phyloP scores from a whole-genome alignment of 2,888 invertebrate species.

The Andrena praecox region DNA sequence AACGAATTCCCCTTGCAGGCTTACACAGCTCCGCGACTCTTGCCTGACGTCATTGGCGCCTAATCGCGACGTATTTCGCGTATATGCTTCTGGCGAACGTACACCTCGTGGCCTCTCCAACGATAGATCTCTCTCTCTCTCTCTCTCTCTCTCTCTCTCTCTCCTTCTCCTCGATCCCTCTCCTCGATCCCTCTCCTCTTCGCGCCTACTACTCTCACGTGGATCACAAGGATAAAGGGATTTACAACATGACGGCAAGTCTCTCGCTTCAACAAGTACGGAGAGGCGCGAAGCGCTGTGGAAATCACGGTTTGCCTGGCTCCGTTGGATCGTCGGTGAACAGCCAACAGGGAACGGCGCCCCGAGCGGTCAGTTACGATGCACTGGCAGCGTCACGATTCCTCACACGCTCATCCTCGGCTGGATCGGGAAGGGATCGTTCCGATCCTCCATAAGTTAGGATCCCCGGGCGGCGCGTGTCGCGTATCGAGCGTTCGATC shows the following conservation, averaged over 20 bases:
- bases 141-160: not conserved
- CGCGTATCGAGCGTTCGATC: conserved; percentile 52
- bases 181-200: not conserved
- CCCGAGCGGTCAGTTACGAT: conserved; percentile 12
- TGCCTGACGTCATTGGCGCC: conserved; percentile 81
- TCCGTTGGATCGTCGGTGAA: conserved; percentile 4
- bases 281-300: not conserved
- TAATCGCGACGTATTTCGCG: conserved; percentile 75
- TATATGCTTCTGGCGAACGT: conserved; percentile 36
- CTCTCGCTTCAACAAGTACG: conserved; percentile 19
- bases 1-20: conserved; percentile 59
- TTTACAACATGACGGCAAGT: not conserved
- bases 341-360: not conserved
- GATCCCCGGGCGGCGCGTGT: conserved; percentile 40
- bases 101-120: conserved; percentile 25
- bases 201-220: not conserved
- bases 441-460: conserved; percentile 36
- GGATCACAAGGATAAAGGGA: not conserved
- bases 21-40: conserved; percentile 66
- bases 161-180: not conserved
- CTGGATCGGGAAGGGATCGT: not conserved
- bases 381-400: conserved; percentile 20
- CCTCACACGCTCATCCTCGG: conserved; percentile 32
- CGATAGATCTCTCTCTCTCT: conserved; percentile 4
- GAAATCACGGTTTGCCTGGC: conserved; percentile 23